These are phyloP conservation scores for Meghimatium bilineatum DNA, from an alignment of 2,888 invertebrate species.

Conservation along the genomic window DNA sequence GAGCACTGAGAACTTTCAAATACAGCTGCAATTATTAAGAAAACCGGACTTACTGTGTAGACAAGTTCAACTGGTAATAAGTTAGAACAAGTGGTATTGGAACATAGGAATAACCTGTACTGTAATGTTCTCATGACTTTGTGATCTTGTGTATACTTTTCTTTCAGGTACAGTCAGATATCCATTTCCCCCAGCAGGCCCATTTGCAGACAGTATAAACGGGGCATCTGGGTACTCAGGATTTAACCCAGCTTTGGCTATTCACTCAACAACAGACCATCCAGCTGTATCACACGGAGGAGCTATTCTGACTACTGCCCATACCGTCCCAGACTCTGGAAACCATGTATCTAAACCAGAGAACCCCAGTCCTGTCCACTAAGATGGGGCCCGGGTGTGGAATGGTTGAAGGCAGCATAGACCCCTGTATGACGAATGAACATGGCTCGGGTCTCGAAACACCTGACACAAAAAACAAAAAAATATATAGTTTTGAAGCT, in stretches of 20 bases:
- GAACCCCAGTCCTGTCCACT: slow-evolving; percentile 49
- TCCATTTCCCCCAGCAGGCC: slow-evolving; percentile 57
- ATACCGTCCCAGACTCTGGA: slow-evolving; percentile 45
- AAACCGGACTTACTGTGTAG: too few species aligned
- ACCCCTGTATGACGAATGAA: slow-evolving; percentile 23
- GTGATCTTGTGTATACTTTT: slow-evolving; percentile 14
- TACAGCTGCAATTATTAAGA: too few species aligned
- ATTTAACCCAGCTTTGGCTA: slow-evolving; percentile 66
- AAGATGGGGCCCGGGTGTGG: slow-evolving; percentile 16
- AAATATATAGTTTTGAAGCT: neutral
- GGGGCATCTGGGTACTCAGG: slow-evolving; percentile 67
- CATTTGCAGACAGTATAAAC: slow-evolving; percentile 69
- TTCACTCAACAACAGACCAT: slow-evolving; percentile 72
- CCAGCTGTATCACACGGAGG: slow-evolving; percentile 61
- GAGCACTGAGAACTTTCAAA: too few species aligned
- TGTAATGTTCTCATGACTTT: too few species aligned
- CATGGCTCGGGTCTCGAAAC: slow-evolving; percentile 1
- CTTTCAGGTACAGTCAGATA: slow-evolving; percentile 44
- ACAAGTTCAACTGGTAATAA: too few species aligned
- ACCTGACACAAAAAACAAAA: neutral
- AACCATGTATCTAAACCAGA: slow-evolving; percentile 48
- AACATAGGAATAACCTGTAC: too few species aligned
- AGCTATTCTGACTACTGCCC: slow-evolving; percentile 41
- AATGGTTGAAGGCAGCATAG: slow-evolving; percentile 49
- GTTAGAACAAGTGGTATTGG: too few species aligned